Evolutionary conservation across 1,140 invertebrate genomes (phyloP).

Genomic region (Aphidius ervi): DNA sequence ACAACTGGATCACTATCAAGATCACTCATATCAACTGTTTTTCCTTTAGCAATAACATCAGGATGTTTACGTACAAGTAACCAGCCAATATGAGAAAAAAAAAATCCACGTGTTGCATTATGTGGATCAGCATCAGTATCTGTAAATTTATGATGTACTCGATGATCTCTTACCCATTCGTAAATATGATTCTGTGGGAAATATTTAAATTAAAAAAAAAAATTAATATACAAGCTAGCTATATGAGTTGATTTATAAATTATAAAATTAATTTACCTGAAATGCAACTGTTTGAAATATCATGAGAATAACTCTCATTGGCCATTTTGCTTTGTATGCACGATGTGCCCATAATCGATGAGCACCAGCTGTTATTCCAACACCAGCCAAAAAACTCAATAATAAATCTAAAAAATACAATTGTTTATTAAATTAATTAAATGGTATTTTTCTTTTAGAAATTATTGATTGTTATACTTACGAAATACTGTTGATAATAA

Average conservation of each 20-base stretch:
- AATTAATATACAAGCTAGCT: neutral
- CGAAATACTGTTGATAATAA: slow-evolving; percentile 54
- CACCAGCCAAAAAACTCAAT: slow-evolving; percentile 48
- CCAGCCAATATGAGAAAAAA: slow-evolving; percentile 93
- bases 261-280: slow-evolving; percentile 58
- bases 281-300: slow-evolving; percentile 75
- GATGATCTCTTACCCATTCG: slow-evolving; percentile 79
- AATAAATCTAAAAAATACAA: slow-evolving; percentile 30
- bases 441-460: neutral
- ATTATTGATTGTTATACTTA: slow-evolving; percentile 45
- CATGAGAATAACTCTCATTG: slow-evolving; percentile 69
- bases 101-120: slow-evolving; percentile 80
- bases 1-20: slow-evolving; percentile 70
- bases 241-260: neutral
- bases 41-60: slow-evolving; percentile 76
- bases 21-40: slow-evolving; percentile 76
- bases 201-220: neutral
- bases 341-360: slow-evolving; percentile 87
- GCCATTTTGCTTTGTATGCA: slow-evolving; percentile 81
- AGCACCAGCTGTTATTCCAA: slow-evolving; percentile 83
- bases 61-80: slow-evolving; percentile 80
- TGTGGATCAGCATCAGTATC: slow-evolving; percentile 91
- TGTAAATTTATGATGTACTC: slow-evolving; percentile 88
- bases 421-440: neutral
- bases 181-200: slow-evolving; percentile 61